phyloP scores from a whole-genome alignment of 2,888 invertebrate species.

The Isoperla grammatica region DNA sequence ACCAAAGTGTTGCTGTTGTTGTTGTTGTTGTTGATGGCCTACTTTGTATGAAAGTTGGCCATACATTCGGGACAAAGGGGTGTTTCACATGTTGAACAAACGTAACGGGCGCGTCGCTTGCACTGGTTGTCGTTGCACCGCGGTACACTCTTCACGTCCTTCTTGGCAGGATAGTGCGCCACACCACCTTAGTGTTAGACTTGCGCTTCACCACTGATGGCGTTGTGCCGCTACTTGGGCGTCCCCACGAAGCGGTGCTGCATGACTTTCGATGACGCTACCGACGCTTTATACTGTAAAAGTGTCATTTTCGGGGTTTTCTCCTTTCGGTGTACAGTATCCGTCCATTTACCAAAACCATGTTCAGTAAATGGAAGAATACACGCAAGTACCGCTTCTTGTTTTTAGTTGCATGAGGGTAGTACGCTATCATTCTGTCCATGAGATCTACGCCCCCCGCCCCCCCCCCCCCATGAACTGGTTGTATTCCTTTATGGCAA shows the following conservation, averaged over 20 bases:
- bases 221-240: neutral
- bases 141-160: neutral
- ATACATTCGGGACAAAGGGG: neutral
- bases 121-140: neutral
- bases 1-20: too few species aligned
- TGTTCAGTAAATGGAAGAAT: conserved; percentile 27
- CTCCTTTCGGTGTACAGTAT: conserved; percentile 22
- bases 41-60: neutral
- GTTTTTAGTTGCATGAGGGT: conserved; percentile 25
- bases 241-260: neutral
- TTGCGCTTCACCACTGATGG: neutral
- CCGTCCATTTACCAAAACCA: conserved; percentile 26
- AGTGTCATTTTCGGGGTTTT: conserved; percentile 4
- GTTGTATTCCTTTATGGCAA: conserved; percentile 22
- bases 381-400: conserved; percentile 25
- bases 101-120: neutral
- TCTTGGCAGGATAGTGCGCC: neutral
- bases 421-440: conserved; percentile 27
- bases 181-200: neutral
- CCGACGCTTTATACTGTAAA: conserved; percentile 1
- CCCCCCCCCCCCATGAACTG: conserved; percentile 25
- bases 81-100: neutral
- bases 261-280: conserved; percentile 1
- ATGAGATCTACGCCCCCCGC: conserved; percentile 24
- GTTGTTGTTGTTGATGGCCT: too few species aligned